Evolutionary conservation across 2,797 vertebrate species (phyloP), one percentile per base, ranked within the genome.

Genomic region (Arremon brunneinucha): DNA sequence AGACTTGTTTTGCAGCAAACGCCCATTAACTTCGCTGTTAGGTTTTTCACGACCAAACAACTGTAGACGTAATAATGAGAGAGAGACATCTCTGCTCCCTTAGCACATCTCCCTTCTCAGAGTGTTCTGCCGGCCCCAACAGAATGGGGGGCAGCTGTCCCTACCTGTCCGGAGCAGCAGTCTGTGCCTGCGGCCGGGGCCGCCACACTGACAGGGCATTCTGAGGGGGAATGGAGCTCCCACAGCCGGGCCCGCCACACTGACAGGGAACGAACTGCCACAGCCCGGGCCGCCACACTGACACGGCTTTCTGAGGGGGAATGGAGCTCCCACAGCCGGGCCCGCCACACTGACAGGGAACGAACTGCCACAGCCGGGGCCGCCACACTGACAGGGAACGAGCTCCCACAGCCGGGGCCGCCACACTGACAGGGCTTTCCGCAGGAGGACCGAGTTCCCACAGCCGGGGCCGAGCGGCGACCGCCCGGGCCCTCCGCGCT

Each of bases 1-100:
- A 71, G 2, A 67, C 10, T 2, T 10, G 12, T 49, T 63, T 49
- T 52, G 57, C 34, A n/a, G 37, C 34, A 59, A 87, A 43, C 1
- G 5, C 15, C 22, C 24, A 35, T 71, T 32, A 24, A 24, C 62
- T 64, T 77, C 13, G 5, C 65, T 57, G 32, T 28, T 3, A 15
- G 37, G 47, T 18, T 8, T 59, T 4, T 9, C 27, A 20, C 4
- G 13, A 16, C 9, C 27, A 1, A 34, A 39, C 12, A 50, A 3
- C 19, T 2, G 30, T 3, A 3, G 26, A 4, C 0, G 34, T 1
- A 14, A 34, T 2, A 8, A 5, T 0, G 56, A 1, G 17, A 30
- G 56, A 1, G 17, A 30, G 28, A 11, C 21, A 9, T 47, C 7
- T 47, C 46, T 47, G 46, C 19, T 21, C 53, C 23, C 12, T 23